A percentile compares a stretch with the other conserved stretches of the same genome.
phyloP scores from a whole-genome alignment of 2,797 vertebrate species.

The Crax fasciolata region DNA sequence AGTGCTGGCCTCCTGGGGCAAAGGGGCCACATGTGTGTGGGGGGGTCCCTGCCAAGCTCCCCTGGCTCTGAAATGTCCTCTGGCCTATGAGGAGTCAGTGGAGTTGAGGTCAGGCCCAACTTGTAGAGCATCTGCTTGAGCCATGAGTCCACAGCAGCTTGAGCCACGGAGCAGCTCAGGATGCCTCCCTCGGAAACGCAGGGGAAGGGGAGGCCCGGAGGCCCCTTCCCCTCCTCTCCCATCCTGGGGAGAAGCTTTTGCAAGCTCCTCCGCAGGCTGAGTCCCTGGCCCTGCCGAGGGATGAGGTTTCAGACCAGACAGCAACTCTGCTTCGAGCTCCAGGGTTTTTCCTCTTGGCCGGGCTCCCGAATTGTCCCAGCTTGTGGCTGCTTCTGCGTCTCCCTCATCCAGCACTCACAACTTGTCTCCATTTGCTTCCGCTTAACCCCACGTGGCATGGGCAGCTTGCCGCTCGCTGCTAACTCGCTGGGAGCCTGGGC shows the following conservation, averaged over 20 bases:
- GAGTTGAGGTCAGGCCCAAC: background rate
- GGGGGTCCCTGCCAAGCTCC: background rate
- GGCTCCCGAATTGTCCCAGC: background rate
- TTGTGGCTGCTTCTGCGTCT: constrained; percentile 11
- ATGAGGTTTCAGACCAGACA: background rate
- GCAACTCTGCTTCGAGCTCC: background rate
- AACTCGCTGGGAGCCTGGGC: background rate
- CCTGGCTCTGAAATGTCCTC: background rate
- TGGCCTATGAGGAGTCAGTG: background rate
- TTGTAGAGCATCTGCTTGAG: constrained; percentile 16
- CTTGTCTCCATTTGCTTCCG: constrained; percentile 58
- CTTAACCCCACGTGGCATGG: background rate
- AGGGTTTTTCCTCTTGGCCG: background rate
- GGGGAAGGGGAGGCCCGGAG: background rate
- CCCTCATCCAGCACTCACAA: background rate
- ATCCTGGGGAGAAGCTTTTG: background rate
- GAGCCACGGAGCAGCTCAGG: background rate
- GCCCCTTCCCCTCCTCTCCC: background rate
- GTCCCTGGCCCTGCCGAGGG: background rate
- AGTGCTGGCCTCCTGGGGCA: background rate
- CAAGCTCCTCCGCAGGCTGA: background rate
- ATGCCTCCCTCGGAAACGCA: background rate
- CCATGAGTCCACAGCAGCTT: background rate
- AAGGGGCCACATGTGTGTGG: background rate
- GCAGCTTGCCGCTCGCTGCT: constrained; percentile 22